These are phyloP conservation scores for Plestiodon gilberti DNA, from an alignment of 2,113 vertebrate genomes.

Conservation along the genomic window DNA sequence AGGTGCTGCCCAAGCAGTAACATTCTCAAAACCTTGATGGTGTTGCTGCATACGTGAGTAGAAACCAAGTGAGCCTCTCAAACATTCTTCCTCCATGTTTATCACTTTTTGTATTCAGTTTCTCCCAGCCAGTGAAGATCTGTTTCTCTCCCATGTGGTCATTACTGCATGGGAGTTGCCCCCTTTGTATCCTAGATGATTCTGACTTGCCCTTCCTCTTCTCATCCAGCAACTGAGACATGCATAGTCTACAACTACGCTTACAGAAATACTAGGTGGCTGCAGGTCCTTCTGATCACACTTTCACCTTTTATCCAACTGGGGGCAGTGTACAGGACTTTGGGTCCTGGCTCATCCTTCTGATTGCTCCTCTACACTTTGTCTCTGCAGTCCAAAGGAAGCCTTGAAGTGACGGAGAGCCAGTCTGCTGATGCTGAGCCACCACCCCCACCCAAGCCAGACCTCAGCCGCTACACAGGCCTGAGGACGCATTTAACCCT, in stretches of 20 bases:
- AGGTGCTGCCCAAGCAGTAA: constrained; percentile 28
- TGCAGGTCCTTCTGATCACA: accelerated
- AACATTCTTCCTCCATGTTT: background rate
- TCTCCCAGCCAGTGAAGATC: background rate
- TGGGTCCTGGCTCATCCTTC: background rate
- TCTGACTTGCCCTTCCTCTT: background rate
- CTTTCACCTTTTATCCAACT: background rate
- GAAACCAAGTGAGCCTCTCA: constrained; percentile 56
- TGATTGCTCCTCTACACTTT: constrained; percentile 42
- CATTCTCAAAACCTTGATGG: constrained; percentile 44
- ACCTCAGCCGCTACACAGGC: constrained; percentile 90
- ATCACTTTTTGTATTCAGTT: background rate
- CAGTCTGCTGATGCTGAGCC: constrained; percentile 94
- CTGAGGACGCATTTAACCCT: constrained; percentile 83
- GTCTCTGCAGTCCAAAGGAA: constrained; percentile 89
- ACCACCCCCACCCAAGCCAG: constrained; percentile 94
- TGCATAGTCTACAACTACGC: accelerated
- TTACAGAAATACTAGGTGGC: background rate
- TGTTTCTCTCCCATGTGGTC: background rate
- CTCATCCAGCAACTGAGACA: background rate
- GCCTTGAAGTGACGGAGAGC: constrained; percentile 93
- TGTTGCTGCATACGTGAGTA: constrained; percentile 57
- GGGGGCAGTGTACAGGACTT: background rate
- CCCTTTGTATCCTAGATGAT: accelerated
- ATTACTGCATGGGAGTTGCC: constrained; percentile 31